Evolutionary conservation across 2,888 invertebrate species (phyloP), one percentile per base, ranked within the genome.

Genomic region (Yponomeuta evonymella): DNA sequence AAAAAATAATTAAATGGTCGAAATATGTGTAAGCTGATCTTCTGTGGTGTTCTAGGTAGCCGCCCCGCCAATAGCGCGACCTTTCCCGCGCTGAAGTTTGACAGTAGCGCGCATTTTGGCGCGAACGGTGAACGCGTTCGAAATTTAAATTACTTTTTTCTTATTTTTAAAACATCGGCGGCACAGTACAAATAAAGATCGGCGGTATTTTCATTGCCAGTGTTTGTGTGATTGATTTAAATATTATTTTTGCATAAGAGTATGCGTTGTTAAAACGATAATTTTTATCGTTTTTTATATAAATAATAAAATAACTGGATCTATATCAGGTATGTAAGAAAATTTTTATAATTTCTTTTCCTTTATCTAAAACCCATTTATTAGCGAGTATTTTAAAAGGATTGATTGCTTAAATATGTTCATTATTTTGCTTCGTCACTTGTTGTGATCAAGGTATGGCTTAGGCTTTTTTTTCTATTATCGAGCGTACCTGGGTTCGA

Each of bases 11-110:
- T 1, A 23, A 33, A 33, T 33, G 33, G 33, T 33, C 1, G 33
- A 33, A 23, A 4, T 36, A 36, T 36, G 36, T 36, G 36, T 43
- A 58, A 15, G 15, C 4, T 15, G 12, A 58, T 15, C 51, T 58
- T 58, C 51, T 58, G 51, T 15, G 15, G 12, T 58, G 12, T 15
- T 58, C 15, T 58, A 58, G 1, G 15, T 15, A 2, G 15, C 51
- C 74, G 75, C 84, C 84, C 86, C 88, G 83, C 82, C 82, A 81
- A 75, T 73, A 73, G 73, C 33, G 67, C 79, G 80, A 79, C 83
- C 84, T 84, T 86, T 83, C 83, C 81, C 83, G 76, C 71, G 71
- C 51, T 58, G 51, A 12, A 15, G 51, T 15, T 12, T 58, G 51
- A 58, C 51, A 58, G 15, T 58, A 58, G 51, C 51, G 51, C 51